Conservation (phyloP, 1,140 invertebrate genomes). For the Olivierus martensii region DNA sequence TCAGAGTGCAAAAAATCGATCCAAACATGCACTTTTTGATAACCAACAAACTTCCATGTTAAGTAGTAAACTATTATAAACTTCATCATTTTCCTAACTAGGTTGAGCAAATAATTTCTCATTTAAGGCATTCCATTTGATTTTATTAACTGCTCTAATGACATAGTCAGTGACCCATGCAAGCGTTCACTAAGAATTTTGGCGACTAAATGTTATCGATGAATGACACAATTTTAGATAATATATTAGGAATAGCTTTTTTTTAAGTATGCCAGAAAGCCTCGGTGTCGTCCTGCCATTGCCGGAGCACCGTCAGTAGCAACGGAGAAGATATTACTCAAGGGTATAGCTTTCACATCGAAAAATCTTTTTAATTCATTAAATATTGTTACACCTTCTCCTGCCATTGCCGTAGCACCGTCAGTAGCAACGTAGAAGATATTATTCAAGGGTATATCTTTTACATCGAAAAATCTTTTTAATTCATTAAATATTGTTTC, state of each 20-base stretch:
- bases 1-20: neutral
- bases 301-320: constrained; percentile 25
- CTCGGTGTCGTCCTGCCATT: constrained; percentile 23
- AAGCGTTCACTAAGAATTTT: constrained; percentile 8
- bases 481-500: too few species aligned
- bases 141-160: neutral
- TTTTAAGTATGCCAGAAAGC: constrained; percentile 24
- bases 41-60: neutral
- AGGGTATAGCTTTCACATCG: constrained; percentile 21
- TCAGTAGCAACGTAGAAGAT: constrained; percentile 7
- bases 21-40: constrained; percentile 1
- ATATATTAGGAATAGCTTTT: constrained; percentile 18
- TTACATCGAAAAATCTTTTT: too few species aligned
- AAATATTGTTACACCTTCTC: too few species aligned
- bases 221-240: constrained; percentile 14
- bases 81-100: neutral
- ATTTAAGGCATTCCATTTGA: too few species aligned
- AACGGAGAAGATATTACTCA: constrained; percentile 25
- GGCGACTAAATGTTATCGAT: constrained; percentile 14
- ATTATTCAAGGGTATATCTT: neutral
- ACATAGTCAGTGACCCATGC: neutral
- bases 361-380: constrained; percentile 24
- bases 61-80: constrained; percentile 1
- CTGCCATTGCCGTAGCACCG: too few species aligned
- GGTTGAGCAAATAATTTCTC: constrained; percentile 1